phyloP scores from a whole-genome alignment of 1,140 invertebrate genomes.

The Micrasema minimum region DNA sequence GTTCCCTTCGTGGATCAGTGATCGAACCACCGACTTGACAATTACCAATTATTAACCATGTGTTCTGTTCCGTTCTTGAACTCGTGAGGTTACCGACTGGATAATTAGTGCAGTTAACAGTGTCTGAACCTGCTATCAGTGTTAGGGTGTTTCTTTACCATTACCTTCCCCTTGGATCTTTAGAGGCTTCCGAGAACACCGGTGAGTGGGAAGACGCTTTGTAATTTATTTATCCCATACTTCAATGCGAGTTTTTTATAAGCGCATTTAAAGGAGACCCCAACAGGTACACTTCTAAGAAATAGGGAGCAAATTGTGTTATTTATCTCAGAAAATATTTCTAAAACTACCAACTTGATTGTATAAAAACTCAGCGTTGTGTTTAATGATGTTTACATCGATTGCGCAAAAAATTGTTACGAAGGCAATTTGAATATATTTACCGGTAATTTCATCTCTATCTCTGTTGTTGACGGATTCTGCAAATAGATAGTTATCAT shows the following conservation, averaged over 20 bases:
- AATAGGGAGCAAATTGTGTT: not conserved
- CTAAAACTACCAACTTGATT: no score
- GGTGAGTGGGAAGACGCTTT: conserved; percentile 41
- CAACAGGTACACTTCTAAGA: not conserved
- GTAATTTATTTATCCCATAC: no score
- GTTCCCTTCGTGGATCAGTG: no score
- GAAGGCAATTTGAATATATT: no score
- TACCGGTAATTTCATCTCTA: no score
- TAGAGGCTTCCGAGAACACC: conserved; percentile 31
- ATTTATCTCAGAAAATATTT: no score
- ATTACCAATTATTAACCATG: conserved; percentile 12
- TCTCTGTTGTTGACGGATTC: no score
- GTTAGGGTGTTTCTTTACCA: conserved; percentile 7
- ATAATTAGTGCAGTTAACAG: conserved; percentile 24
- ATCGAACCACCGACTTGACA: conserved; percentile 3
- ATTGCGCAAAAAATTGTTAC: no score
- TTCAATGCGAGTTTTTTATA: not conserved
- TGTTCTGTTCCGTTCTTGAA: not conserved
- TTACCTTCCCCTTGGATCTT: conserved; percentile 11
- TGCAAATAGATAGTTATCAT: not conserved
- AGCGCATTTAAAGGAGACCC: not conserved
- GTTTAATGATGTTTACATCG: no score
- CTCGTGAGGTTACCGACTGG: no score
- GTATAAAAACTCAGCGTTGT: no score
- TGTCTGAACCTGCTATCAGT: conserved; percentile 20